Conservation (phyloP, 2,888 invertebrate genomes). For the Cheilosia grossa region DNA sequence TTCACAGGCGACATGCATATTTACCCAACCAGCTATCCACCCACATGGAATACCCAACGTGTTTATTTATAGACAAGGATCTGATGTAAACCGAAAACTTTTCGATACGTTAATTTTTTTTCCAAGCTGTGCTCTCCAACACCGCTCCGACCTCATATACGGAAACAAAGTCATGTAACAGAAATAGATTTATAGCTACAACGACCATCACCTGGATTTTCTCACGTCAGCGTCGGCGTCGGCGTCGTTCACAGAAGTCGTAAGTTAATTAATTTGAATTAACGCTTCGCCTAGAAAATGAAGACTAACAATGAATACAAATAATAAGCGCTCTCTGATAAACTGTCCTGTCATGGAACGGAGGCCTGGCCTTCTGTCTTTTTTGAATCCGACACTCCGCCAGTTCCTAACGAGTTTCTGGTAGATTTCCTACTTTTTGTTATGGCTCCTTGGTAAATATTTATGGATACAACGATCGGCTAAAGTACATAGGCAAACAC, state of each 20-base stretch:
- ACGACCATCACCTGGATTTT: constrained; percentile 37
- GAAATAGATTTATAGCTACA: constrained; percentile 6
- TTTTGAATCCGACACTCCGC: constrained; percentile 6
- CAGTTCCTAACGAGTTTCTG: constrained; percentile 48
- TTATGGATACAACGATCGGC: constrained; percentile 39
- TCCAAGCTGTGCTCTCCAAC: not conserved
- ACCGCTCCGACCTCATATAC: not conserved
- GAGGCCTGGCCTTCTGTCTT: not conserved
- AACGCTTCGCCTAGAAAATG: constrained; percentile 26
- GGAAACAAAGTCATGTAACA: not conserved
- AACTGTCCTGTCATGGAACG: not conserved
- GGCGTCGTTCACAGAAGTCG: not conserved
- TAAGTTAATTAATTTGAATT: constrained; percentile 49
- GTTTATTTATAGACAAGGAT: constrained; percentile 23
- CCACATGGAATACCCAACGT: not conserved
- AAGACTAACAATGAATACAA: constrained; percentile 43
- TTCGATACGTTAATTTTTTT: not conserved
- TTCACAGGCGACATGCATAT: not conserved
- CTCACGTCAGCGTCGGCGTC: constrained; percentile 14
- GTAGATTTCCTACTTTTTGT: constrained; percentile 9
- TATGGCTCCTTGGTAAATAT: constrained; percentile 34
- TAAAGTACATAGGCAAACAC: constrained; percentile 43
- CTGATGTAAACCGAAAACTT: not conserved
- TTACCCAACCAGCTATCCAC: not conserved
- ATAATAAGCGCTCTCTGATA: constrained; percentile 25